Evolutionary conservation across 2,888 invertebrate genomes (phyloP).

Genomic region (Theretra japonica): DNA sequence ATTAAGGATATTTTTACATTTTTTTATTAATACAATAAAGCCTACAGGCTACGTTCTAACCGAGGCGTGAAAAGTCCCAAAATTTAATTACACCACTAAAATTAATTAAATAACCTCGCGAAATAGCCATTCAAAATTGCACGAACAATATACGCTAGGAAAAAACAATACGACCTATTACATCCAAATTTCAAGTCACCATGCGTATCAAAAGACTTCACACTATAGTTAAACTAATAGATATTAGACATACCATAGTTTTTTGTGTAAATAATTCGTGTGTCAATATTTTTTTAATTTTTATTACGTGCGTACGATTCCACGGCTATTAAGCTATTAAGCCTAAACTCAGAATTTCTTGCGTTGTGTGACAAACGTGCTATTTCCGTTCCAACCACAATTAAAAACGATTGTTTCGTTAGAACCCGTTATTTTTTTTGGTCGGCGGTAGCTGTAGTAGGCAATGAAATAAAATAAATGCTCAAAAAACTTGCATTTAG

Average conservation of each 20-base stretch:
- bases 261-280: background rate
- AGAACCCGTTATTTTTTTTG: slow-evolving; percentile 15
- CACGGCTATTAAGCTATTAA: slow-evolving; percentile 3
- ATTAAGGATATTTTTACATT: background rate
- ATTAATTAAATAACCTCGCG: background rate
- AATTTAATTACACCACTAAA: background rate
- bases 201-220: background rate
- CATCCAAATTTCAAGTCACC: background rate
- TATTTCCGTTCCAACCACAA: slow-evolving; percentile 7
- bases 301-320: background rate
- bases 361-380: slow-evolving; percentile 16
- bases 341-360: background rate
- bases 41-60: background rate
- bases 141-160: background rate
- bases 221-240: background rate
- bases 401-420: slow-evolving; percentile 24
- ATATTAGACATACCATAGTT: background rate
- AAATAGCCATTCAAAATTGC: background rate
- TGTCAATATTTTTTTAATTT: background rate
- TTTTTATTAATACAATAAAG: background rate
- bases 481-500: background rate
- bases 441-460: background rate
- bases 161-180: background rate
- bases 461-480: background rate
- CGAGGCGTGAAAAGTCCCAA: background rate